A percentile compares a stretch with the other conserved stretches of the same genome.
Conservation (phyloP, 2,113 vertebrate species). For the Lycaon pictus region DNA sequence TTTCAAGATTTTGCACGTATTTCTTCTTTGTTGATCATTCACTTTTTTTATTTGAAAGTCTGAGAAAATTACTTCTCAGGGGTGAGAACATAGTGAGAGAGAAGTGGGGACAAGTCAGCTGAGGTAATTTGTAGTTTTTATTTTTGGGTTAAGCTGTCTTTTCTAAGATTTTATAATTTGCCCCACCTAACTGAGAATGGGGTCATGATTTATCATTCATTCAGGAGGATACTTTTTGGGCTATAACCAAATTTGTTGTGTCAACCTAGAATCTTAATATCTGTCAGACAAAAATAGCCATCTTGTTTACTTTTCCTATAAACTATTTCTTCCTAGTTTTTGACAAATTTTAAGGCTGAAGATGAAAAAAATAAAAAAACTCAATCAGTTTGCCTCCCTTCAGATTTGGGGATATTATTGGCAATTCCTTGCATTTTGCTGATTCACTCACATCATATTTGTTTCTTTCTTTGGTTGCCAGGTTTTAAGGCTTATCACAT, state of each 20-base stretch:
- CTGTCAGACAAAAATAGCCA: not conserved
- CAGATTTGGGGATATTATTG: not conserved
- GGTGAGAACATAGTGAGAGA: not conserved
- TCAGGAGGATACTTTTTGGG: not conserved
- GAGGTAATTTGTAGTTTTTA: not conserved
- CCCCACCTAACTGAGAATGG: not conserved
- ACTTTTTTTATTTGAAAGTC: slow-evolving; percentile 7
- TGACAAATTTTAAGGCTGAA: not conserved
- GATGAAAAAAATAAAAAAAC: not conserved
- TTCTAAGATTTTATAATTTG: slow-evolving; percentile 38
- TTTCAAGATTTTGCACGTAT: not conserved
- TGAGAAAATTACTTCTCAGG: slow-evolving; percentile 1
- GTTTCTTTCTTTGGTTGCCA: slow-evolving; percentile 12
- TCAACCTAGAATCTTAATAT: not conserved
- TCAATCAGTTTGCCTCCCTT: not conserved
- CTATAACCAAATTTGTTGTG: not conserved
- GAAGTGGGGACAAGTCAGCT: not conserved
- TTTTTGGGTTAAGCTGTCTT: not conserved
- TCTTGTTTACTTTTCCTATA: not conserved
- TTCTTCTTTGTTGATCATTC: slow-evolving; percentile 10
- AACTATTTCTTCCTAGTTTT: not conserved
- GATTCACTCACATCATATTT: not conserved
- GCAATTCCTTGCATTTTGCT: slow-evolving; percentile 21
- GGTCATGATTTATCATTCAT: not conserved
- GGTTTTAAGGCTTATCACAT: slow-evolving; percentile 13